Conservation (phyloP, 2,113 vertebrate species). For the Empidonax alnorum region DNA sequence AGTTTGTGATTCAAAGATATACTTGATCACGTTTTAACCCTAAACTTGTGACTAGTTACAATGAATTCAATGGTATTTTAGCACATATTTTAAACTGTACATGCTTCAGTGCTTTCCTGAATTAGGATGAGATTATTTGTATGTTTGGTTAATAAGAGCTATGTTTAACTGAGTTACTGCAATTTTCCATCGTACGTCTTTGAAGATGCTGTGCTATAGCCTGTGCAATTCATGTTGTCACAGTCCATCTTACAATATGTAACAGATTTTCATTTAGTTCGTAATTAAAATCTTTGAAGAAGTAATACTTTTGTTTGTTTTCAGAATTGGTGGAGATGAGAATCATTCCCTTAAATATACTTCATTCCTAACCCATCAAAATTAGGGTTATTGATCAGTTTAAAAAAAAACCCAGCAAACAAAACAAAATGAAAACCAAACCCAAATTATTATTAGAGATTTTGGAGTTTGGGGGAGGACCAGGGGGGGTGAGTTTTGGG, state of each 20-base stretch:
- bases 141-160: background rate
- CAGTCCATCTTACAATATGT: background rate
- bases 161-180: background rate
- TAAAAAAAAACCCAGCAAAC: accelerated
- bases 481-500: background rate
- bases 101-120: background rate
- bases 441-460: background rate
- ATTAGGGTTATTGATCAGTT: background rate
- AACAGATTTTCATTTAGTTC: background rate
- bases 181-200: background rate
- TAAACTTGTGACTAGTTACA: background rate
- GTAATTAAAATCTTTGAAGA: background rate
- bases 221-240: background rate
- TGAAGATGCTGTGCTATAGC: background rate
- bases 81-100: background rate
- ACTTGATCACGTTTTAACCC: background rate
- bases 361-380: background rate
- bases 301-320: background rate
- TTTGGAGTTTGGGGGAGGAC: too few species aligned
- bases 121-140: background rate
- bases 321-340: background rate
- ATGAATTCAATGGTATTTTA: background rate
- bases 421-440: background rate
- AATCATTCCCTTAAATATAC: background rate
- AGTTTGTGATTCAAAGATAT: background rate